Base-by-base conservation (phyloP, 2,797 vertebrate genomes). In the Austrolebias charrua region DNA sequence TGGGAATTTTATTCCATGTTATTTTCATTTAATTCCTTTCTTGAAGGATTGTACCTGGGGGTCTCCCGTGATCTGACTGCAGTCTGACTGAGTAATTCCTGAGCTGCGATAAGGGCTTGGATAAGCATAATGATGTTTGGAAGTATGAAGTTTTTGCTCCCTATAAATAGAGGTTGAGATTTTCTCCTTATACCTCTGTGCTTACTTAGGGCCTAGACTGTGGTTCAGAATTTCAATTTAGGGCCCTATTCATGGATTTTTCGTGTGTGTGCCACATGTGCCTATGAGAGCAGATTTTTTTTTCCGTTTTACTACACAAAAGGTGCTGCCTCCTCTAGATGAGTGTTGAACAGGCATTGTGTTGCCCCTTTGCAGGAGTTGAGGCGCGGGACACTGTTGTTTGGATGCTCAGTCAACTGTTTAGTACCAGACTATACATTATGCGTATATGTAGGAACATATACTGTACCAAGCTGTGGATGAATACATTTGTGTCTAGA, bases 101-200 rank as follows among this genome's bases (percentile, higher is more conserved):
- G 64, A 67, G 76, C 74, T 28, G 71, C 46, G 89, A 92, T 91
- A 90, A 91, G 78, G 73, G 72, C 72, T 75, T 49, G 78, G 90
- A 91, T 90, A 90, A 89, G 85, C 78, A 82, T 87, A 89, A 90
- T 88, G 86, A 86, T 69, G 71, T 89, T 89, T 89, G 85, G 84
- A 85, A 79, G 84, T 86, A 86, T 89, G 85, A 86, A 79, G 83
- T 83, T 88, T 89, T 79, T 70, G 79, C 86, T 86, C 66, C 82
- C 76, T 89, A 81, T 90, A 86, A 91, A 85, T 80, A 63, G 74
- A 81, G 79, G 84, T 72, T 79, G 63, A 61, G 81, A 89, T 85
- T 90, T 77, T 87, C 73, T 69, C 79, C 77, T 80, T 66, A 81
- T 70, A 86, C 81, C 74, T 85, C 79, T 78, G 81, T 84, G 86